Evolutionary conservation across 2,113 vertebrate species (phyloP).

Genomic region (Mirounga angustirostris): DNA sequence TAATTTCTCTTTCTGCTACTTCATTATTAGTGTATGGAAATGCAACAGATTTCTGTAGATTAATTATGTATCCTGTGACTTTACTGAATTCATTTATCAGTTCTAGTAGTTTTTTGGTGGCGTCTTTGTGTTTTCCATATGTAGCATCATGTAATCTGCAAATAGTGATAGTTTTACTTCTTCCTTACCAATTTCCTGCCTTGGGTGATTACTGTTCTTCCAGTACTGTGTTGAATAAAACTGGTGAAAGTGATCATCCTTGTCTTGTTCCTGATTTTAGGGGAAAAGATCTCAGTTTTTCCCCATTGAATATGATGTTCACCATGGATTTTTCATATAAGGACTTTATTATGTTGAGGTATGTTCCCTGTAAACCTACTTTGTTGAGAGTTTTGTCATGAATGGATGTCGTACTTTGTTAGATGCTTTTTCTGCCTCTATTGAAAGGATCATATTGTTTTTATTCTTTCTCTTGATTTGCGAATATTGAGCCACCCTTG

Average conservation of each 20-base stretch:
- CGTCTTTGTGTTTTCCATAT: neutral
- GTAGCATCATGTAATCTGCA: neutral
- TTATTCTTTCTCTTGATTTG: neutral
- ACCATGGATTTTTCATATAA: neutral
- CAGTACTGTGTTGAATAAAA: neutral
- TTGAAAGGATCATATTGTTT: neutral
- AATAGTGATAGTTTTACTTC: neutral
- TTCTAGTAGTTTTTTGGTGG: neutral
- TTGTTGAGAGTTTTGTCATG: neutral
- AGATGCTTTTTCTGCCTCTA: neutral
- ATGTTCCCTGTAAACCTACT: neutral
- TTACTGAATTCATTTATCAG: neutral
- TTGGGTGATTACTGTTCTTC: neutral
- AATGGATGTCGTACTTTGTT: neutral
- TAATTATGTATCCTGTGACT: neutral
- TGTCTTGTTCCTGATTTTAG: neutral
- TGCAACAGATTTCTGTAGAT: neutral
- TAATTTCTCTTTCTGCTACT: neutral
- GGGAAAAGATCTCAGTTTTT: neutral
- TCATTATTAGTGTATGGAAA: neutral
- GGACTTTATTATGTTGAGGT: neutral
- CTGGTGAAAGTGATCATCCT: neutral
- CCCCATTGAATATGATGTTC: neutral
- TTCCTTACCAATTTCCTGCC: neutral
- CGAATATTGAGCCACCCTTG: neutral